Conservation (phyloP, 2,888 invertebrate genomes). For the Melipona beecheii region DNA sequence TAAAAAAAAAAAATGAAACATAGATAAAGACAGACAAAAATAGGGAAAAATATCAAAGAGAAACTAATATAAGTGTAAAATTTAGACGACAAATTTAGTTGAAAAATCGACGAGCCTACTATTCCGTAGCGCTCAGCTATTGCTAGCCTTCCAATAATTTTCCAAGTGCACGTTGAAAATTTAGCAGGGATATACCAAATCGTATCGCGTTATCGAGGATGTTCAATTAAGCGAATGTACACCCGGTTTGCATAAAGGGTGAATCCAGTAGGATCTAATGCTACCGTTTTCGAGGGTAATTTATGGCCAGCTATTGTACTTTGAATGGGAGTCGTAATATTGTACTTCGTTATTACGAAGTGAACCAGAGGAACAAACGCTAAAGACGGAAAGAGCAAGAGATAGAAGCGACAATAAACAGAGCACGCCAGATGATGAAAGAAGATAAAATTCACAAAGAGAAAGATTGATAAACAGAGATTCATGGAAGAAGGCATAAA, state of each 20-base stretch:
- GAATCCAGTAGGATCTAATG: constrained; percentile 74
- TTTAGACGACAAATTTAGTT: neutral
- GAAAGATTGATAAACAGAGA: constrained; percentile 26
- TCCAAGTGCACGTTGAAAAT: constrained; percentile 39
- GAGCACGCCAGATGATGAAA: neutral
- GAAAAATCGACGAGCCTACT: constrained; percentile 8
- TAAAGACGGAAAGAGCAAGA: constrained; percentile 37
- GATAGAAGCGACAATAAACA: constrained; percentile 1
- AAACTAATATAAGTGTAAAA: neutral
- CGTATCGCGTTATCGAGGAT: constrained; percentile 67
- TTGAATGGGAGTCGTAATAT: constrained; percentile 64
- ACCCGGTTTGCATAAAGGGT: constrained; percentile 71
- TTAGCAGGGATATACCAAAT: constrained; percentile 38
- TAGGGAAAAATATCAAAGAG: neutral
- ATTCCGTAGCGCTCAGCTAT: neutral
- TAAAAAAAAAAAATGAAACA: neutral
- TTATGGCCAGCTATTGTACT: constrained; percentile 72
- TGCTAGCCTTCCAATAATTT: constrained; percentile 21
- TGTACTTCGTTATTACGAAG: constrained; percentile 52
- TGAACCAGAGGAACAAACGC: constrained; percentile 42
- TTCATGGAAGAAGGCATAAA: neutral
- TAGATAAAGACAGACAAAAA: too few relatives aligned
- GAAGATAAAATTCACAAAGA: neutral
- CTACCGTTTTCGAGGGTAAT: constrained; percentile 73
- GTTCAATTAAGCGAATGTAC: constrained; percentile 71